These are phyloP conservation scores for Buphagus erythrorhynchus DNA, from an alignment of 2,797 vertebrate genomes.

Conservation along the genomic window DNA sequence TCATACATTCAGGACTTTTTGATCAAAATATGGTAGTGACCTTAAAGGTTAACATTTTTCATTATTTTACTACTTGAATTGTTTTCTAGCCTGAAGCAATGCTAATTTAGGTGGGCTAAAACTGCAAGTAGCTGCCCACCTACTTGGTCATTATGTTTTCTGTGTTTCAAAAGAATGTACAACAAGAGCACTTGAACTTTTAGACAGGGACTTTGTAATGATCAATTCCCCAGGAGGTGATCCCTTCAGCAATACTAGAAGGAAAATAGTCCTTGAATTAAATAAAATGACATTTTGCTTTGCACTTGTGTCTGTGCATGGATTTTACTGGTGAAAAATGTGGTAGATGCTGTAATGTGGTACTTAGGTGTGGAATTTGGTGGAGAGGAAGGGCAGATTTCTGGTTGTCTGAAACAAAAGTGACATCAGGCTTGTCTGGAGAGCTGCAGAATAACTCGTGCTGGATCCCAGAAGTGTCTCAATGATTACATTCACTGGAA, in stretches of 20 bases:
- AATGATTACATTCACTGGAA: background rate
- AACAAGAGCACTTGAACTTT: constrained; percentile 76
- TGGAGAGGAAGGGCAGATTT: background rate
- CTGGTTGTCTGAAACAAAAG: background rate
- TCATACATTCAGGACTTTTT: constrained; percentile 67
- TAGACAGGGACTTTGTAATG: constrained; percentile 74
- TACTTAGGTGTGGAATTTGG: background rate
- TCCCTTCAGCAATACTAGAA: constrained; percentile 76
- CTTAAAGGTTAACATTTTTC: constrained; percentile 69
- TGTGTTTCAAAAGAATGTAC: constrained; percentile 77
- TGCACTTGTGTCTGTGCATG: constrained; percentile 40
- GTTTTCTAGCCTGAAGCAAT: constrained; percentile 67
- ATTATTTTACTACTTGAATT: constrained; percentile 71
- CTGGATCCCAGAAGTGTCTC: background rate
- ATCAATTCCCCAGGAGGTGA: constrained; percentile 69
- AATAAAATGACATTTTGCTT: constrained; percentile 78
- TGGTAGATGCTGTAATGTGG: background rate
- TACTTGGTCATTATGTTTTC: constrained; percentile 73
- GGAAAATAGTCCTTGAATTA: constrained; percentile 72
- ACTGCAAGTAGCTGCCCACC: constrained; percentile 65
- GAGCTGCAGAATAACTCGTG: background rate
- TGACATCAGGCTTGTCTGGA: background rate
- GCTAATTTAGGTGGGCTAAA: constrained; percentile 63
- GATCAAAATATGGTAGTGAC: constrained; percentile 69
- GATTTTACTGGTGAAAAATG: background rate